Base-by-base conservation (phyloP, 2,888 invertebrate species). In the Pyrocoelia pectoralis region DNA sequence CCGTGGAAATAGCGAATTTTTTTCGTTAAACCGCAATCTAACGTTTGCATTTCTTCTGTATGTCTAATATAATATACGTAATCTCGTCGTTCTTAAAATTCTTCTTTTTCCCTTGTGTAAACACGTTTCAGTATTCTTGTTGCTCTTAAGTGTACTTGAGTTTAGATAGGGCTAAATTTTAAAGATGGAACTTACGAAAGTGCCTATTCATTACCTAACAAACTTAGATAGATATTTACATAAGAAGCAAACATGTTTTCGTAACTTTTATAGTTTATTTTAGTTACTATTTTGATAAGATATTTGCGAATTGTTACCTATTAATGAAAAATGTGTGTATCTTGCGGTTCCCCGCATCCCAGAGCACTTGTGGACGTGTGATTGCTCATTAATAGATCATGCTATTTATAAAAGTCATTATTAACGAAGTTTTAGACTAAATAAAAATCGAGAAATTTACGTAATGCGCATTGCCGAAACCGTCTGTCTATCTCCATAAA, bases 1-100 rank as follows among this genome's bases (percentile, higher is more conserved):
- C 71, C 71, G 63, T 71, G 71, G 69, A 71, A 71, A 70, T 71
- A 67, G 68, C 67, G 59, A 70, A 67, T 66, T 69, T 69, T 71
- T 68, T 71, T 61, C 46, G 61, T n/a, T 8, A 6, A n/a, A 33
- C 69, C 67, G 56, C 51, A 52, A 15, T 43, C 41, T 43, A 66
- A 69, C 68, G 65, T 56, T 57, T 59, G 58, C 59, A 49, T 63
- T 58, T 63, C 62, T 58, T 33, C 15, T 15, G 14, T 43, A 43
- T 43, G 13, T 5, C n/a, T 46, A 46, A 46, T 46, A 46, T 24
- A 24, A 24, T 5, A 6, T 24, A 24, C 15, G 18, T n/a, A 46
- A 17, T 18, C 17, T 18, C 15, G 18, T 18, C 17, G 17, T 46
- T 46, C 46, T 46, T 18, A 46, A 46, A 46, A 46, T 18, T 62